phyloP scores from a whole-genome alignment of 2,888 invertebrate genomes.

The Brachycybe producta region DNA sequence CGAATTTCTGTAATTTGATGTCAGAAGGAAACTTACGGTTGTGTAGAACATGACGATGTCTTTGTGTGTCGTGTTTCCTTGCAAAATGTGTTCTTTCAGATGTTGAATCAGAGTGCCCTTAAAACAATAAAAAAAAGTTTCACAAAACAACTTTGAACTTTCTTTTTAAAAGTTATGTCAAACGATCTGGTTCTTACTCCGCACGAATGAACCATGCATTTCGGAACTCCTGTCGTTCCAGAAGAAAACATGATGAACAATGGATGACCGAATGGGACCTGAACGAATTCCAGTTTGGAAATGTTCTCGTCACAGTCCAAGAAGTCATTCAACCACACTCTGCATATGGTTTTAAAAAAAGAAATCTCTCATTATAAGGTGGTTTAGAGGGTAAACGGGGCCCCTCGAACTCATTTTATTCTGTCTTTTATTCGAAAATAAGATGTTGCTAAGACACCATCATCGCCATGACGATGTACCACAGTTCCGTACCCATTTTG shows the following conservation, averaged over 20 bases:
- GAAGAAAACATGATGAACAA: slow-evolving; percentile 44
- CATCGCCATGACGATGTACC: too few relatives aligned
- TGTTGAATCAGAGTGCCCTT: slow-evolving; percentile 45
- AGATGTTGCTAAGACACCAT: too few relatives aligned
- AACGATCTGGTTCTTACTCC: slow-evolving; percentile 33
- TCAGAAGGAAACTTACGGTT: slow-evolving; percentile 34
- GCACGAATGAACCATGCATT: slow-evolving; percentile 44
- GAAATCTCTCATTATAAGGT: neutral
- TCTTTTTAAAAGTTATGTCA: neutral
- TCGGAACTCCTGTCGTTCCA: slow-evolving; percentile 46
- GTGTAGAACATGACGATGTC: slow-evolving; percentile 45
- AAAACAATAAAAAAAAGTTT: slow-evolving; percentile 19
- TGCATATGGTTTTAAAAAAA: slow-evolving; percentile 5
- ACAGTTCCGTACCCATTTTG: neutral
- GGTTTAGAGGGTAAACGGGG: neutral
- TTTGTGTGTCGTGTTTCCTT: slow-evolving; percentile 36
- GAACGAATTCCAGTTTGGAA: slow-evolving; percentile 31
- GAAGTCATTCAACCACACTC: slow-evolving; percentile 30
- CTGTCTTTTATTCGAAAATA: too few relatives aligned
- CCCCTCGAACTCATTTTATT: neutral
- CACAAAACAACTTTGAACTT: neutral
- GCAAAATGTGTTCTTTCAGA: slow-evolving; percentile 42
- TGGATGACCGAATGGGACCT: slow-evolving; percentile 43
- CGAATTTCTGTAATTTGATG: slow-evolving; percentile 2
- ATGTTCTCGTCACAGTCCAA: slow-evolving; percentile 19